These are phyloP conservation scores for Eidolon helvum DNA, from an alignment of 2,113 vertebrate genomes.

Conservation along the genomic window DNA sequence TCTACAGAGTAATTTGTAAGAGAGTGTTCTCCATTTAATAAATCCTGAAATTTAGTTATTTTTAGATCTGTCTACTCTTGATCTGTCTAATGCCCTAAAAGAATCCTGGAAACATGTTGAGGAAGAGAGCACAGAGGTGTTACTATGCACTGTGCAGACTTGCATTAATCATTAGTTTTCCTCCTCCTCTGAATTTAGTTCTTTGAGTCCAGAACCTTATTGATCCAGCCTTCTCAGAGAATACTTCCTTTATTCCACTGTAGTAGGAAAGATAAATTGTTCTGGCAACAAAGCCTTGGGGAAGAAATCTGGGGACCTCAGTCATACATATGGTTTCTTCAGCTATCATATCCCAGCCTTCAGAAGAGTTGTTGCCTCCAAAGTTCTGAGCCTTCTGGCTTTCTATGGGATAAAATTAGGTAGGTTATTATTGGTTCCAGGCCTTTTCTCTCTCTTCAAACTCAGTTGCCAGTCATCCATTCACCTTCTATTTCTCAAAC, in stretches of 20 bases:
- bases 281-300: neutral
- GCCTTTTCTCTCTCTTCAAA: neutral
- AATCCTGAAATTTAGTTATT: neutral
- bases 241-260: neutral
- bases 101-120: neutral
- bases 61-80: neutral
- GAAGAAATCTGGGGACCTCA: neutral
- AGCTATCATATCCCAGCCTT: neutral
- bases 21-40: neutral
- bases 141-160: neutral
- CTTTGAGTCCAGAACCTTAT: neutral
- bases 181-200: neutral
- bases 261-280: neutral
- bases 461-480: neutral
- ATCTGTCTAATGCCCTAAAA: neutral
- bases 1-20: neutral
- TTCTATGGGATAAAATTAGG: neutral
- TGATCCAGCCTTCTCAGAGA: neutral
- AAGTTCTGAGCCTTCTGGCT: neutral
- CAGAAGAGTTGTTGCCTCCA: neutral
- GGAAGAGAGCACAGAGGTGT: neutral
- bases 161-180: neutral
- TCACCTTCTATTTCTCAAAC: neutral
- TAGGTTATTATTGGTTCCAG: neutral
- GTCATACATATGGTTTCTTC: neutral